A percentile compares a stretch with the other conserved stretches of the same genome.
phyloP scores from a whole-genome alignment of 1,140 invertebrate species.

The Platorchestia sp. region DNA sequence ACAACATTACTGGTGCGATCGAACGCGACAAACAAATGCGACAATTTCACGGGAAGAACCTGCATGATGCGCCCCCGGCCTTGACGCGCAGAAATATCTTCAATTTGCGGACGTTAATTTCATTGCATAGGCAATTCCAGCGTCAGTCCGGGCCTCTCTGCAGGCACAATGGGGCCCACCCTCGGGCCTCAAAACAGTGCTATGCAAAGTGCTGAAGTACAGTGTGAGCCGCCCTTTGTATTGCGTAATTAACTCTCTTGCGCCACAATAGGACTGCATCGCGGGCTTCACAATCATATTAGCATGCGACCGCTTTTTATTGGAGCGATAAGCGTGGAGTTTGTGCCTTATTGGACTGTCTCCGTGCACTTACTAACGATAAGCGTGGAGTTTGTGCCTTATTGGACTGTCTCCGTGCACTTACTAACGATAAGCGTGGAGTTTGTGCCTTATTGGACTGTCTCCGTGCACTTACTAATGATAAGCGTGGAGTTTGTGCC shows the following conservation, averaged over 20 bases:
- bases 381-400: not conserved
- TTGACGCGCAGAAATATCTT: not conserved
- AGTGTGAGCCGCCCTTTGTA: not conserved
- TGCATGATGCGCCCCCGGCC: not conserved
- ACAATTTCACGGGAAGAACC: not conserved
- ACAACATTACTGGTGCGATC: too few species aligned
- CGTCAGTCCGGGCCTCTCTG: not conserved
- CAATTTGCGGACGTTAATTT: not conserved
- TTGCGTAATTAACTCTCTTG: slow-evolving; percentile 19
- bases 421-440: not conserved
- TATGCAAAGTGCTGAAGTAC: not conserved
- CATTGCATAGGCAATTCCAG: not conserved
- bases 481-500: not conserved
- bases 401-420: not conserved
- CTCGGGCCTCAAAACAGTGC: not conserved
- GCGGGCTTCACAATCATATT: slow-evolving; percentile 25
- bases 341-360: not conserved
- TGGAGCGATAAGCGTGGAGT: not conserved
- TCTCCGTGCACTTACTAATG: not conserved
- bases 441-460: not conserved
- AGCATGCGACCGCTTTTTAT: not conserved
- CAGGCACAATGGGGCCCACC: not conserved
- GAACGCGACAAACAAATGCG: too few species aligned
- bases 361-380: not conserved
- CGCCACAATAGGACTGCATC: not conserved